Evolutionary conservation across 2,888 invertebrate species (phyloP), one percentile per base, ranked within the genome.

Genomic region (Drosophila anomalata): DNA sequence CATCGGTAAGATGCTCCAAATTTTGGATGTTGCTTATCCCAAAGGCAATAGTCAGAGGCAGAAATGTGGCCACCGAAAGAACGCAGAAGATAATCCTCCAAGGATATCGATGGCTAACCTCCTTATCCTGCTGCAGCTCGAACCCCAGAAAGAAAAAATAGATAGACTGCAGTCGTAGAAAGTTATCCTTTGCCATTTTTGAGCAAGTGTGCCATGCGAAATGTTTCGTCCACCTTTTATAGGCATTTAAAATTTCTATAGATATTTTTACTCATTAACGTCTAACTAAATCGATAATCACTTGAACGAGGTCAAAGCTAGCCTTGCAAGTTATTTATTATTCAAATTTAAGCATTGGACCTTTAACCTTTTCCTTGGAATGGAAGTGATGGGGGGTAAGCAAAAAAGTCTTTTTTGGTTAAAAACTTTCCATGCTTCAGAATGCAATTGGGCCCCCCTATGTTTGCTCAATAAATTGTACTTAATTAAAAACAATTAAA

Each of bases 401-500:
- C 20, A 20, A 9, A 44, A 36, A 36, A 31, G 44, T 31, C 11
- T 11, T 31, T 22, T 14, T 26, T 24, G 8, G 6, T n/a, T 6
- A 11, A 36, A 39, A 36, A 47, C 46, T 33, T 9, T 46, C 46
- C 26, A 42, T 36, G 47, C 48, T 42, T 53, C 44, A 24, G 63
- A 44, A 33, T 42, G 47, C 17, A 29, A 47, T 51, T 41, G 5
- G 17, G 24, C 29, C 54, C 42, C 33, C 12, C 20, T 50, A 65
- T 79, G 75, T 85, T 89, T 88, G 75, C 66, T 69, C 77, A 74
- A 89, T 87, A 88, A 89, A 88, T 89, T 85, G 75, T 75, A 76
- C 81, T 81, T 89, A 88, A 88, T 88, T 88, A 89, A 89, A 88
- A 89, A 89, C 88, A 89, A 88, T 89, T 89, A 87, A 84, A 88